These are phyloP conservation scores for Ctenoplectra terminalis DNA, from an alignment of 1,140 invertebrate species.

Conservation along the genomic window DNA sequence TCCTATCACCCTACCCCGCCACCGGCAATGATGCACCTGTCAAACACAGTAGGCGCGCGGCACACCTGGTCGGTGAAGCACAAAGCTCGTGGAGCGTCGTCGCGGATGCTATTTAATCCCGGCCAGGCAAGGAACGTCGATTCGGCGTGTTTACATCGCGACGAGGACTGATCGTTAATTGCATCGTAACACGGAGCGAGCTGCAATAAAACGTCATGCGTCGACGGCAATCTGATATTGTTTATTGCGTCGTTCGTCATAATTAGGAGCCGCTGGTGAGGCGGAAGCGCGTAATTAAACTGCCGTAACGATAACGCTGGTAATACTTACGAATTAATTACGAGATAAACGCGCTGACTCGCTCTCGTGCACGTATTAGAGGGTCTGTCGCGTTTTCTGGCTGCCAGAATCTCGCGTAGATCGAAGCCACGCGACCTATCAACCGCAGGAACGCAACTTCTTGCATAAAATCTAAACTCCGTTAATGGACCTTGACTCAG, in stretches of 20 bases:
- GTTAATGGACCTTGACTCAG: not conserved
- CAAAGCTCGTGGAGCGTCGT: slow-evolving; percentile 16
- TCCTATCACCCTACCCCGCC: slow-evolving; percentile 11
- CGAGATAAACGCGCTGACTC: slow-evolving; percentile 42
- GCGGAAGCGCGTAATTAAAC: slow-evolving; percentile 52
- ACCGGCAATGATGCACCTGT: slow-evolving; percentile 63
- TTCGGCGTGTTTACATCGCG: slow-evolving; percentile 33
- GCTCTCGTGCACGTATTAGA: not conserved
- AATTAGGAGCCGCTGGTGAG: slow-evolving; percentile 48
- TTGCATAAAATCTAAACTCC: not conserved
- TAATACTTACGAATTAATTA: slow-evolving; percentile 58
- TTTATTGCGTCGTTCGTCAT: slow-evolving; percentile 54
- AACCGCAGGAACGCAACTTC: not conserved
- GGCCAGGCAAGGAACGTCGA: not conserved
- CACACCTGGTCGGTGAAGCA: slow-evolving; percentile 32
- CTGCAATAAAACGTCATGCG: slow-evolving; percentile 54
- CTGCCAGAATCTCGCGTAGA: not conserved
- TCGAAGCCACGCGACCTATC: not conserved
- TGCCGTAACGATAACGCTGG: slow-evolving; percentile 41
- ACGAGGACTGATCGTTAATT: slow-evolving; percentile 52
- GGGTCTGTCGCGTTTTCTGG: too few relatives aligned
- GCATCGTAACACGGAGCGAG: slow-evolving; percentile 39
- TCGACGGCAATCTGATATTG: slow-evolving; percentile 45
- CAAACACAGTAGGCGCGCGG: slow-evolving; percentile 40
- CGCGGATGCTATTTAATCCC: slow-evolving; percentile 49